These are phyloP conservation scores for Xiphophorus birchmanni DNA, from an alignment of 2,797 vertebrate genomes.

Conservation along the genomic window DNA sequence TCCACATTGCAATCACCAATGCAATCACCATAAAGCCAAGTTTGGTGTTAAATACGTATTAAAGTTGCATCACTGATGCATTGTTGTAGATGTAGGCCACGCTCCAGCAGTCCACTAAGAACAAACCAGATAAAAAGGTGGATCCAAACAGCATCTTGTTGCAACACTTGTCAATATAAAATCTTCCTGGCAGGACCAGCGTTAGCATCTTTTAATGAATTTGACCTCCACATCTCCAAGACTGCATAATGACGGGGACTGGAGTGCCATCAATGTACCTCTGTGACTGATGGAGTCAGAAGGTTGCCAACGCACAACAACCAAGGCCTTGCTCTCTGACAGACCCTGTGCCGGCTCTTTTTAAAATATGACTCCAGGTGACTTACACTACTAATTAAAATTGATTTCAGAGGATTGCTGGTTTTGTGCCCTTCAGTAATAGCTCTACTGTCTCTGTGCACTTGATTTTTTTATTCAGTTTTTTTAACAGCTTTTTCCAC, in stretches of 20 bases:
- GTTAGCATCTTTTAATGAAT: constrained; percentile 44
- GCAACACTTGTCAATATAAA: constrained; percentile 13
- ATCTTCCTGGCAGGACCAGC: constrained; percentile 21
- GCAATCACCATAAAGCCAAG: neutral
- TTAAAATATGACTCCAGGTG: constrained; percentile 63
- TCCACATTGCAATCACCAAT: neutral
- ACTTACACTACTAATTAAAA: constrained; percentile 66
- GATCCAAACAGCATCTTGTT: constrained; percentile 17
- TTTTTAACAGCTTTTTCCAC: constrained; percentile 15
- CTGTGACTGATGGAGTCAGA: constrained; percentile 35
- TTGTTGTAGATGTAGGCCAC: neutral
- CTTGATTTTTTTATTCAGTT: constrained; percentile 7
- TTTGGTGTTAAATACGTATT: neutral
- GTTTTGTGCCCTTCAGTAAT: constrained; percentile 74
- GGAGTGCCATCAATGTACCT: constrained; percentile 23
- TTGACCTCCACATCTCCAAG: constrained; percentile 25
- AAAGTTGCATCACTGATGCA: neutral
- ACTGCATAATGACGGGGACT: constrained; percentile 33
- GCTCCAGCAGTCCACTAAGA: neutral
- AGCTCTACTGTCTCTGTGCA: constrained; percentile 23
- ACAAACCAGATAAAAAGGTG: neutral
- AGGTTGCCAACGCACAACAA: constrained; percentile 46
- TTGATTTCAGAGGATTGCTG: constrained; percentile 74
- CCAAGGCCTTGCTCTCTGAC: constrained; percentile 52
- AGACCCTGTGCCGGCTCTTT: constrained; percentile 43